A percentile compares a stretch with the other conserved stretches of the same genome.
phyloP scores from a whole-genome alignment of 2,797 vertebrate genomes.

The Lemur catta region DNA sequence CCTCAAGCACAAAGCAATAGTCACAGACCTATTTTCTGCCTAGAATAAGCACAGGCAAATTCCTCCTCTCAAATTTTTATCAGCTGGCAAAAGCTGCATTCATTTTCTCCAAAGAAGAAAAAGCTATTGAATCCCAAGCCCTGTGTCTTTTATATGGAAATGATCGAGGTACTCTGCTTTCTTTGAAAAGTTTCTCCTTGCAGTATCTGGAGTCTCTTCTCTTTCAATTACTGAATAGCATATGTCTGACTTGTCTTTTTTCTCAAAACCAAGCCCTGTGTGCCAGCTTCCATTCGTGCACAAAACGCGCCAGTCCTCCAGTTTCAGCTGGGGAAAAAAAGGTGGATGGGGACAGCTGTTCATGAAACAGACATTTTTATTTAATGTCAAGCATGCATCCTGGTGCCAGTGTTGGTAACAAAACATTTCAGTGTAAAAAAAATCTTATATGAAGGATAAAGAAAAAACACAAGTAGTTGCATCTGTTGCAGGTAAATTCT shows the following conservation, averaged over 20 bases:
- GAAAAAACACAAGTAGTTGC: neutral
- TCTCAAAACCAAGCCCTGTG: neutral
- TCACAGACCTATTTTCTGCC: neutral
- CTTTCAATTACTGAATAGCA: slow-evolving; percentile 30
- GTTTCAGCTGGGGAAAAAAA: neutral
- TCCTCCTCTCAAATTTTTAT: neutral
- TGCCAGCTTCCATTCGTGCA: neutral
- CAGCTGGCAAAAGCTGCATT: neutral
- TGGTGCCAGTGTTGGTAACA: neutral
- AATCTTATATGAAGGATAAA: neutral
- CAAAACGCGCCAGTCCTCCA: neutral
- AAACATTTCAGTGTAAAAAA: neutral
- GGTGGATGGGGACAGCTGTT: neutral
- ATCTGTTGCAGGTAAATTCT: neutral
- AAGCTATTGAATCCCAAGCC: neutral
- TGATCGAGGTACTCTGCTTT: neutral
- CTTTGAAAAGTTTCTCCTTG: slow-evolving; percentile 24
- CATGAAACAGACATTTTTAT: neutral
- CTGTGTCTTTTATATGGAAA: slow-evolving; percentile 33
- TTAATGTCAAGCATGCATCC: neutral
- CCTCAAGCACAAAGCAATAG: neutral
- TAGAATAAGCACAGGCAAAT: neutral
- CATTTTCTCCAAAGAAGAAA: slow-evolving; percentile 6
- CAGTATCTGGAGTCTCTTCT: neutral
- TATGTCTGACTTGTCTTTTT: neutral